These are phyloP conservation scores for Caloenas nicobarica DNA, from an alignment of 2,113 vertebrate genomes.

Conservation along the genomic window DNA sequence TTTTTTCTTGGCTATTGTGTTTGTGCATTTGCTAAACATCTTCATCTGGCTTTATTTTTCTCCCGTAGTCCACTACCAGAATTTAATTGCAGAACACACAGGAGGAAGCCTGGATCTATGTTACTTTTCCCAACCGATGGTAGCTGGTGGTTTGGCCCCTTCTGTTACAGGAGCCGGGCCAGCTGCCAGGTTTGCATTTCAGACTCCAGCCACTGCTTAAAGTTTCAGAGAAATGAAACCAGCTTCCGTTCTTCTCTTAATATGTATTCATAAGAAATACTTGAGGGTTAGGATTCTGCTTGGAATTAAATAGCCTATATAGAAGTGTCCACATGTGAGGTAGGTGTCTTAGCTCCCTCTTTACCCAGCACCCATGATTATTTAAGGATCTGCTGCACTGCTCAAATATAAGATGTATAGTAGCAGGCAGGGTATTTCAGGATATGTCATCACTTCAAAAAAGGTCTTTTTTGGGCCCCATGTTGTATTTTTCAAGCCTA, in stretches of 20 bases:
- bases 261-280: rapidly evolving
- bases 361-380: rapidly evolving
- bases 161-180: rapidly evolving
- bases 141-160: neutral
- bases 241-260: neutral
- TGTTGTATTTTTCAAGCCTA: rapidly evolving
- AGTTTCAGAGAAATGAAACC: neutral
- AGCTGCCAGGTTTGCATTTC: neutral
- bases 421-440: neutral
- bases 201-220: neutral
- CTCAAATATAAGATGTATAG: neutral
- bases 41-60: neutral
- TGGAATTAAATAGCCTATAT: neutral
- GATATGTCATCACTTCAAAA: neutral
- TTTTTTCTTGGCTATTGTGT: neutral
- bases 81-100: neutral
- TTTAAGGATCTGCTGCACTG: neutral
- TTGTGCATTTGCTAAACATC: neutral
- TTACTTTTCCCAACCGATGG: neutral
- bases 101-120: neutral
- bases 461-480: rapidly evolving
- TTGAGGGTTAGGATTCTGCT: neutral
- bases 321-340: neutral
- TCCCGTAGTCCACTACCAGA: neutral
- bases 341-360: neutral